Conservation (phyloP, 37 sponge, comb jelly and placozoan species). For the Mnemiopsis leidyi region DNA sequence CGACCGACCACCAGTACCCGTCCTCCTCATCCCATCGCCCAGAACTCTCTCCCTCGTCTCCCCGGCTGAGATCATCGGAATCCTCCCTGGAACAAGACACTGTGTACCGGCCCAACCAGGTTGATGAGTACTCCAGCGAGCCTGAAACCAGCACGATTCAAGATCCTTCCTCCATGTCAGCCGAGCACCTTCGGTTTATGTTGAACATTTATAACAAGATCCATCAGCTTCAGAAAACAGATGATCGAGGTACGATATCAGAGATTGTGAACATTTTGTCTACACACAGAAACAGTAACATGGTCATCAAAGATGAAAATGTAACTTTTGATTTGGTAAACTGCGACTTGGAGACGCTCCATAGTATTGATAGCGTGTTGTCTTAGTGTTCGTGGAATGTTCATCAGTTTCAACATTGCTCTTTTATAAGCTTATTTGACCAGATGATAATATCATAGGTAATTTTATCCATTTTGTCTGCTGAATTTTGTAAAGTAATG, state of each 20-base stretch:
- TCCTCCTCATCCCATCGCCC: neutral
- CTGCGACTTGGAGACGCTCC: constrained; percentile 40
- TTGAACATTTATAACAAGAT: constrained; percentile 36
- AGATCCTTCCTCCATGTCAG: neutral
- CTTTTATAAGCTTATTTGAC: neutral
- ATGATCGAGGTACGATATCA: neutral
- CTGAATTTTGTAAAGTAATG: neutral
- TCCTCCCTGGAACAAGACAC: neutral
- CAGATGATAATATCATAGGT: neutral
- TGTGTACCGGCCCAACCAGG: neutral
- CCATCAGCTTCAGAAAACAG: constrained; percentile 28
- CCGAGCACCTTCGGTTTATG: constrained; percentile 23
- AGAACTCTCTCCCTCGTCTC: neutral
- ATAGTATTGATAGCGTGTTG: neutral
- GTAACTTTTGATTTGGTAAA: constrained; percentile 39
- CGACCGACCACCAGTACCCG: neutral
- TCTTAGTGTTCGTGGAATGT: neutral
- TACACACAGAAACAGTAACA: neutral
- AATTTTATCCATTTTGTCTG: neutral
- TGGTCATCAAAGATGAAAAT: constrained; percentile 3
- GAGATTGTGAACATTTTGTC: constrained; percentile 35
- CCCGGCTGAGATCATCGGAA: neutral
- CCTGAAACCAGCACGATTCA: neutral
- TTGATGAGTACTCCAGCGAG: neutral
- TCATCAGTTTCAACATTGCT: neutral